These are phyloP conservation scores for Montipora capricornis DNA, from an alignment of 64 coral and sea anemone species.

Conservation along the genomic window DNA sequence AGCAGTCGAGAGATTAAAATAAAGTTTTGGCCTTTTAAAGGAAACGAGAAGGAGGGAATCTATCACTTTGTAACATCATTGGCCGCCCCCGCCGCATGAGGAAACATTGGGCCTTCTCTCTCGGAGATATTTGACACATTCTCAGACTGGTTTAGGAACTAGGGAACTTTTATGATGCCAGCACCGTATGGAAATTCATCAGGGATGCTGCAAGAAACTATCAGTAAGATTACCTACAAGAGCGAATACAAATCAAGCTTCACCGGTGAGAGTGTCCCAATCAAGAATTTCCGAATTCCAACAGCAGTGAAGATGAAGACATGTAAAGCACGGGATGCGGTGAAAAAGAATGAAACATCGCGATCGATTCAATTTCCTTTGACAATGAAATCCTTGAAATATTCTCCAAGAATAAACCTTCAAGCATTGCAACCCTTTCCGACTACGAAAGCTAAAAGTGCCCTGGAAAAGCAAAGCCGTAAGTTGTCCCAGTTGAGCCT, in stretches of 20 bases:
- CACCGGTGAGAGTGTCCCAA: constrained; percentile 59
- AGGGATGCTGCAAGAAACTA: constrained; percentile 71
- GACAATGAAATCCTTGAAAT: background rate
- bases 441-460: constrained; percentile 52
- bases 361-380: constrained; percentile 71
- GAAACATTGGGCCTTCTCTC: too few species aligned
- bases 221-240: constrained; percentile 76
- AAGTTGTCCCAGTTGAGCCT: constrained; percentile 7
- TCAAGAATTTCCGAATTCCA: constrained; percentile 66
- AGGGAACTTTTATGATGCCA: constrained; percentile 26
- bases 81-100: too few species aligned
- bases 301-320: constrained; percentile 31
- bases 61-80: too few species aligned
- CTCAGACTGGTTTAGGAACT: background rate
- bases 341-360: constrained; percentile 61
- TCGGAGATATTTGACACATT: background rate
- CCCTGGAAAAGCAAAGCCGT: constrained; percentile 47
- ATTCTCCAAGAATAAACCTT: constrained; percentile 60
- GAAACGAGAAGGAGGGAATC: too few species aligned
- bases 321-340: constrained; percentile 65
- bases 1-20: too few species aligned
- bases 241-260: constrained; percentile 79
- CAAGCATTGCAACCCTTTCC: constrained; percentile 79
- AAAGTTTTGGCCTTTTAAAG: too few species aligned
- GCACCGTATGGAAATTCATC: constrained; percentile 40